A percentile compares a stretch with the other conserved stretches of the same genome.
These are phyloP conservation scores for Laticauda colubrina DNA, from an alignment of 2,113 vertebrate genomes.

Conservation along the genomic window DNA sequence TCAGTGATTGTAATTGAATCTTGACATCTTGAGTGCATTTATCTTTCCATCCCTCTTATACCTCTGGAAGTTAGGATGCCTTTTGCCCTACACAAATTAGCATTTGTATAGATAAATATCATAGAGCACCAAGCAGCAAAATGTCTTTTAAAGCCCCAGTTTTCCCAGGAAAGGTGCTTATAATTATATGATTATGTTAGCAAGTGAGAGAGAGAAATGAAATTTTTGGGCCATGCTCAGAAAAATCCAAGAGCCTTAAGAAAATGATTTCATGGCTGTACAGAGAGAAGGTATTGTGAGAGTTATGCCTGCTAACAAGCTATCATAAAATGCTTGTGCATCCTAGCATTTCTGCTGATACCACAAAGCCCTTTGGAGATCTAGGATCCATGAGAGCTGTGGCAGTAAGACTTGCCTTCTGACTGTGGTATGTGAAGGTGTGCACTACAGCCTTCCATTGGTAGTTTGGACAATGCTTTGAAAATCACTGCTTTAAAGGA, in stretches of 20 bases:
- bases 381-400: not conserved
- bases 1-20: not conserved
- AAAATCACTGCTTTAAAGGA: not conserved
- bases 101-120: constrained; percentile 50
- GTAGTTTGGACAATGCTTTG: not conserved
- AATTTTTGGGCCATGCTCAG: not conserved
- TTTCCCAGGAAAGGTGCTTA: not conserved
- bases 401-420: not conserved
- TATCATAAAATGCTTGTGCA: not conserved
- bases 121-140: constrained; percentile 37
- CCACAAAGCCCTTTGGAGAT: not conserved
- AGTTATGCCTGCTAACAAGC: too few species aligned
- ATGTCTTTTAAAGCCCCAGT: constrained; percentile 31
- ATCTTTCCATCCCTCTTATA: not conserved
- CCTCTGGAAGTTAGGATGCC: not conserved
- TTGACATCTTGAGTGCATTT: not conserved
- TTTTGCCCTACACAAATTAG: constrained; percentile 49
- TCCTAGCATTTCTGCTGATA: not conserved
- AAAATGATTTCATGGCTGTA: too few species aligned
- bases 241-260: too few species aligned
- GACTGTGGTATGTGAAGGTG: not conserved
- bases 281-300: too few species aligned
- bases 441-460: not conserved
- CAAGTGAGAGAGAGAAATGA: constrained; percentile 28
- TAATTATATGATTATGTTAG: constrained; percentile 37